Percentiles rank a stretch among this genome's conserved stretches.
Conservation (phyloP, 2,113 vertebrate species). For the Tragelaphus buxtoni region DNA sequence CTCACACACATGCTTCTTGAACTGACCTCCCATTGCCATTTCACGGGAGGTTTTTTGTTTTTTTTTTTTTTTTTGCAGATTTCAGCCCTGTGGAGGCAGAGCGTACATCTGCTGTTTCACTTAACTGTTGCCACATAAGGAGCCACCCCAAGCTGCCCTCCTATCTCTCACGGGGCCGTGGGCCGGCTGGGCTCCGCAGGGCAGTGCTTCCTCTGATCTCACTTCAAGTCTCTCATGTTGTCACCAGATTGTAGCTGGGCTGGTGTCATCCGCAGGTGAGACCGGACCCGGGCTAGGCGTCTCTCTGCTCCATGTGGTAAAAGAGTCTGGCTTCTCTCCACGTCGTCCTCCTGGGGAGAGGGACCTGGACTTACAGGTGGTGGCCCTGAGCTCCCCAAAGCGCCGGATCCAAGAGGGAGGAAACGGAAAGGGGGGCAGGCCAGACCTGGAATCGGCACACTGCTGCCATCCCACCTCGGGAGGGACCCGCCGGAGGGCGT, state of each 20-base stretch:
- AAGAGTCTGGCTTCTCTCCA: neutral
- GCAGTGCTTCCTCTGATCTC: neutral
- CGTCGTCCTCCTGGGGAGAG: neutral
- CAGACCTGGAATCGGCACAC: neutral
- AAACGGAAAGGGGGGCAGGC: neutral
- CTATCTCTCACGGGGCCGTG: neutral
- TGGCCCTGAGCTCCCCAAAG: neutral
- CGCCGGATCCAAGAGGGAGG: neutral
- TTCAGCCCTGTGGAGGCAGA: neutral
- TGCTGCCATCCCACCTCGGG: neutral
- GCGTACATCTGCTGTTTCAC: fast-evolving
- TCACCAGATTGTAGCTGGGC: neutral
- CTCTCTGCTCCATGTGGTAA: neutral
- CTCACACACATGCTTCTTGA: neutral
- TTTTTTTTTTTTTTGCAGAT: neutral
- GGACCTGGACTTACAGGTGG: neutral
- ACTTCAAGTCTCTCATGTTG: neutral
- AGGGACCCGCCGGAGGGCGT: neutral
- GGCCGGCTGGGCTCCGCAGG: neutral
- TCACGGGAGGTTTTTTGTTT: neutral
- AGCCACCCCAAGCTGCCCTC: neutral
- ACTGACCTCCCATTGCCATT: neutral
- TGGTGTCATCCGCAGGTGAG: neutral
- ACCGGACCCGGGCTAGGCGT: too few relatives aligned
- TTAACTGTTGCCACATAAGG: fast-evolving